phyloP scores from a whole-genome alignment of 2,888 invertebrate genomes.

The Stenolophus ochropezus region DNA sequence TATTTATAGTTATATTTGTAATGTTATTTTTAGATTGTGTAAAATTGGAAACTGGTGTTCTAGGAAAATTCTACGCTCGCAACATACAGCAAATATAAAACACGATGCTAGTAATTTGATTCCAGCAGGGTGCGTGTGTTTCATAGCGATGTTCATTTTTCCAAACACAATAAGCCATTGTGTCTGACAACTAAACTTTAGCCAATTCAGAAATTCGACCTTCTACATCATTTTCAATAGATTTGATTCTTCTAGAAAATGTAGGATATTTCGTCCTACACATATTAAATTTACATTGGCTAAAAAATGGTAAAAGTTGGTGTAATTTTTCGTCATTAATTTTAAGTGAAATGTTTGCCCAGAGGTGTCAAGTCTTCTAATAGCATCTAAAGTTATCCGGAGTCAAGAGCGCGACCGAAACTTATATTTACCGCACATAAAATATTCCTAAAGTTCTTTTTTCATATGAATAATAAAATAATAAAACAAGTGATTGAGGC shows the following conservation, averaged over 20 bases:
- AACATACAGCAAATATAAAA: slow-evolving; percentile 13
- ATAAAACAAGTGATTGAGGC: slow-evolving; percentile 16
- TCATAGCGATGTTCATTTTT: slow-evolving; percentile 26
- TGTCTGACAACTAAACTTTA: background rate
- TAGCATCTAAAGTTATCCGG: background rate
- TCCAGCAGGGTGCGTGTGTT: slow-evolving; percentile 19
- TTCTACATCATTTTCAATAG: background rate
- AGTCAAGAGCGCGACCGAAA: background rate
- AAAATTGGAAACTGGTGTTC: background rate
- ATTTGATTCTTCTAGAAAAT: too few relatives aligned
- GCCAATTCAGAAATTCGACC: background rate
- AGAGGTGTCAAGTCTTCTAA: background rate
- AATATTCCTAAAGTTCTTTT: slow-evolving; percentile 3
- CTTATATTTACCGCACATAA: background rate
- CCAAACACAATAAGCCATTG: background rate
- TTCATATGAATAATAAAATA: slow-evolving; percentile 22
- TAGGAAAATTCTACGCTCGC: slow-evolving; percentile 27
- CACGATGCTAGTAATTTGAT: slow-evolving; percentile 42
- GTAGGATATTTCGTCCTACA: too few relatives aligned
- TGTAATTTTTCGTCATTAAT: background rate
- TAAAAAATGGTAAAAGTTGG: background rate
- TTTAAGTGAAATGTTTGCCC: background rate
- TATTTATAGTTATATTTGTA: too few relatives aligned
- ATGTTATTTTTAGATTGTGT: too few relatives aligned
- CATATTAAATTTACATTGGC: too few relatives aligned